Evolutionary conservation across 2,113 vertebrate genomes (phyloP).

Genomic region (Pelvicachromis taeniatus): DNA sequence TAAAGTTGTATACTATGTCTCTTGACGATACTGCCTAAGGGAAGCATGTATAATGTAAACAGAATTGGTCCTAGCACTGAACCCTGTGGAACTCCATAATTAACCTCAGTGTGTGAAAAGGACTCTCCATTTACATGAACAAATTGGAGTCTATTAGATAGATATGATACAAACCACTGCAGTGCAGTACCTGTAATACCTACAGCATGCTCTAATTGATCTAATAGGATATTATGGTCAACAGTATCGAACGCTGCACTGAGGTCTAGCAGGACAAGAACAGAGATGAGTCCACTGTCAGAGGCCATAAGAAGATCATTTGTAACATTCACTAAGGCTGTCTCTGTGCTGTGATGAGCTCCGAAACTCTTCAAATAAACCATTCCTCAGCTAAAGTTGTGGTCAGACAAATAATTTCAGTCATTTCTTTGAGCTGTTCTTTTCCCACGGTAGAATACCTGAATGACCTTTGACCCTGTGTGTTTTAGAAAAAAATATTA

Average conservation of each 20-base stretch:
- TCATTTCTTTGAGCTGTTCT: fast-evolving
- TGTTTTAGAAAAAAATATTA: not conserved
- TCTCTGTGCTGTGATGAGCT: not conserved
- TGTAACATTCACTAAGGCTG: not conserved
- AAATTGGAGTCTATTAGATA: not conserved
- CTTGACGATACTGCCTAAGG: not conserved
- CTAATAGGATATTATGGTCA: too few species aligned
- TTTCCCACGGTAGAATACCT: not conserved
- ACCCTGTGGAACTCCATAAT: not conserved
- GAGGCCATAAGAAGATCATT: too few species aligned
- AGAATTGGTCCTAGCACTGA: not conserved
- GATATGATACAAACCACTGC: too few species aligned
- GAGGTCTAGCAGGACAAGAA: too few species aligned
- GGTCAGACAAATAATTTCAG: not conserved
- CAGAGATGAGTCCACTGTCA: too few species aligned
- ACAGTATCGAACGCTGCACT: too few species aligned
- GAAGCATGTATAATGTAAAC: fast-evolving
- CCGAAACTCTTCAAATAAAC: not conserved
- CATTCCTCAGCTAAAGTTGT: not conserved
- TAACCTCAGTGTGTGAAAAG: not conserved
- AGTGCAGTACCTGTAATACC: too few species aligned
- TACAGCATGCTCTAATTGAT: too few species aligned
- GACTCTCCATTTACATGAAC: not conserved
- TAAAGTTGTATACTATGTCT: not conserved
- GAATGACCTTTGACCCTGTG: not conserved